These are phyloP conservation scores for Mamestra brassicae DNA, from an alignment of 2,888 invertebrate genomes.

Conservation along the genomic window DNA sequence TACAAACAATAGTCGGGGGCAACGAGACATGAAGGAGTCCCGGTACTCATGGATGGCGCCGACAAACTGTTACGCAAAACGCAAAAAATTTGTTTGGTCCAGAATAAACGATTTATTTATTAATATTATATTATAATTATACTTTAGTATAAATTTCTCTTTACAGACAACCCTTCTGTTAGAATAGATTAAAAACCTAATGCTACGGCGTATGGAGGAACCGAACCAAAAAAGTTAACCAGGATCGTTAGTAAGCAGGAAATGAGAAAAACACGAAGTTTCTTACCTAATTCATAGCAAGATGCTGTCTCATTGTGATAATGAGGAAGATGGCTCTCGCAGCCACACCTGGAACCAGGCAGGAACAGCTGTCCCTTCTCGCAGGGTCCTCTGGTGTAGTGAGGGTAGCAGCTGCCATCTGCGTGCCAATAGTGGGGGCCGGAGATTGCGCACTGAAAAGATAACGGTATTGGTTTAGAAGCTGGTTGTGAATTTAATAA, in stretches of 20 bases:
- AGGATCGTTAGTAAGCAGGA: background rate
- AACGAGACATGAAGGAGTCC: no score
- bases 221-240: no score
- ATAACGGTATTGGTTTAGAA: background rate
- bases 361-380: constrained; percentile 94
- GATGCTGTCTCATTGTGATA: constrained; percentile 93
- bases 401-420: constrained; percentile 94
- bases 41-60: no score
- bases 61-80: no score
- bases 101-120: no score
- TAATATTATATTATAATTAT: no score
- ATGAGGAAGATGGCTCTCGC: constrained; percentile 93
- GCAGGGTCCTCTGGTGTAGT: constrained; percentile 95
- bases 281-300: constrained; percentile 94
- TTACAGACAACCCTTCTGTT: no score
- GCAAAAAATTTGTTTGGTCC: no score
- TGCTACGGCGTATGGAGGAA: no score
- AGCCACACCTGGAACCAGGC: constrained; percentile 94
- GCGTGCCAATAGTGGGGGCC: constrained; percentile 92
- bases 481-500: background rate
- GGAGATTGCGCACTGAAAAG: constrained; percentile 88
- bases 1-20: no score
- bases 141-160: no score
- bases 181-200: no score
- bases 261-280: background rate